Base-by-base conservation (phyloP, 2,113 vertebrate genomes). In the Pygoscelis antarcticus region DNA sequence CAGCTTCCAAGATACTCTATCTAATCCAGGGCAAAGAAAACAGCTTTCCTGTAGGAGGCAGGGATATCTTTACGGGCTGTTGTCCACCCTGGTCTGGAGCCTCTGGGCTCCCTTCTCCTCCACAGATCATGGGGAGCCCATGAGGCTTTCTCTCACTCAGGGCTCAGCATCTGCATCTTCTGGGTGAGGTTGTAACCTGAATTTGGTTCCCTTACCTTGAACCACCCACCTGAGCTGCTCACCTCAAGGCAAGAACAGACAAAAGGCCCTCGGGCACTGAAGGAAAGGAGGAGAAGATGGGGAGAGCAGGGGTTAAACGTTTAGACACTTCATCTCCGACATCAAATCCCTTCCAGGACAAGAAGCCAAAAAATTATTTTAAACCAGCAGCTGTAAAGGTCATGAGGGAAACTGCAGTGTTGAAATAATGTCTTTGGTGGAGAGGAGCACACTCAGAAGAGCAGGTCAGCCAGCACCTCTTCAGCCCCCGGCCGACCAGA, bases 341-440 rank as follows among this genome's bases (percentile, higher is more conserved):
- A 62, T 54, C 49, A 52, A 94, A 94, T 74, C 79, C 55, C 30
- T 57, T 65, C 62, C 47, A 36, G 38, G 61, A 83, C 58, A 93
- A 95, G 86, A 81, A 90, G 79, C 36, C 89, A 66, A 79, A 96
- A 96, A 89, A 42, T 55, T 44, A 62, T 87, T 95, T 76, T 54
- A 72, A 88, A 46, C 40, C 23, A 92, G 65, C 46, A 92, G 61
- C 83, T 91, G 60, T 52, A 90, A 96, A 96, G 82, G 68, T 93
- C 95, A 89, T 3, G 3, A 74, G 57, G 78, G 60, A 95, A 93
- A 68, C 61, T 61, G 44, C 54, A 47, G 52, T 54, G 44, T 75
- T 83, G 83, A 79, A 96, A 84, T 65, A 51, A 82, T 36, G 62
- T 93, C 79, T 79, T 77, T 10, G 11, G 58, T 20, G 8, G 20